Evolutionary conservation across 2,797 vertebrate species (phyloP), one percentile per base, ranked within the genome.

Genomic region (Amphiprion clarkii): DNA sequence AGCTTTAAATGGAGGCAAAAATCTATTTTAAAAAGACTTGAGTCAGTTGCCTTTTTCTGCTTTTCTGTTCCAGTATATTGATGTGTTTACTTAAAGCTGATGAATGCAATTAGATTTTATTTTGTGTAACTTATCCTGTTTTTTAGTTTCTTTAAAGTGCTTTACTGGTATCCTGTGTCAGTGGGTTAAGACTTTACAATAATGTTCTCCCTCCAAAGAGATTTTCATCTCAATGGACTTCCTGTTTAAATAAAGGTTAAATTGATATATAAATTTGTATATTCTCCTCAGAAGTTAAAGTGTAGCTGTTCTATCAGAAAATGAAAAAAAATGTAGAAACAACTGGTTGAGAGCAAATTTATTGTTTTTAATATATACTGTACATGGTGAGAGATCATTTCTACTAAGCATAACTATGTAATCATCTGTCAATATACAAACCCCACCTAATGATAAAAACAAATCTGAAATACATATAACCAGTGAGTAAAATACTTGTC

Each of bases 331-430:
- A 3, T n/a, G 11, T 14, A 51, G 17, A 52, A 9, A 52, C 4
- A 21, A 6, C 19, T 5, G 78, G 51, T 56, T 78, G 4, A 63
- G 6, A 6, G 61, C 13, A 65, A 2, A 66, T 89, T 90, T 88
- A 86, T 77, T 88, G 3, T 57, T 61, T 73, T 67, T 14, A 54
- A 59, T 74, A 61, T 58, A 72, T 55, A 36, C 64, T 67, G 44
- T 82, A 70, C 55, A 82, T 56, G 44, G 1, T 73, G 54, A 88
- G 21, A 23, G 19, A 61, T 71, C 13, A 59, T 3, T 79, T 39
- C 29, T 31, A 29, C 40, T 21, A 54, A 48, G 54, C 39, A 74
- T 70, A 33, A 56, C 29, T 58, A 14, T 59, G 23, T 25, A 46
- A 55, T 27, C 29, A 63, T 65, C 16, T 39, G n/a, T 48, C 60